Evolutionary conservation across 2,797 vertebrate genomes (phyloP), one percentile per base, ranked within the genome.

Genomic region (Delichon dasypus): DNA sequence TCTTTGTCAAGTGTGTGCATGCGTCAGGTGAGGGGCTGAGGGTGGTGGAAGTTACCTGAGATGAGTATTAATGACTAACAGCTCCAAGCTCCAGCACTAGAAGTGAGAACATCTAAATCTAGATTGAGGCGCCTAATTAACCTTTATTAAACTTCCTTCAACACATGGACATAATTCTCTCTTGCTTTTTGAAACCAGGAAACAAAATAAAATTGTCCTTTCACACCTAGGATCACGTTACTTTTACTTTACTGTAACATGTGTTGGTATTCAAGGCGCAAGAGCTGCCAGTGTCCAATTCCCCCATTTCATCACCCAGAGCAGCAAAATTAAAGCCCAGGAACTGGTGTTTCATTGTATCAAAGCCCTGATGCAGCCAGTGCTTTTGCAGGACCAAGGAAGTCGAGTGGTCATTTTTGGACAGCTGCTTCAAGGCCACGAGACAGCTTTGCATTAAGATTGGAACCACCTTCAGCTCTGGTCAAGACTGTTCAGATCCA

Each of bases 11-110:
- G 95, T 85, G 78, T 34, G n/a, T 94, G 74, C 34, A 85, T 90
- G 92, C 16, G 30, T 94, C 93, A 96, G 88, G 90, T 90, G 88
- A 95, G 88, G 95, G 95, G 80, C 77, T 92, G 83, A 90, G 95
- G 88, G 86, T 94, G 90, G 88, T 95, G 92, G 86, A 95, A 44
- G 64, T 95, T 96, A 93, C 95, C 92, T 94, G 96, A 96, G 93
- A 96, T 93, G 95, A 96, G 67, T 96, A 92, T 95, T 96, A 95
- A 96, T 96, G 94, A 96, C 92, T 96, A 96, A 96, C 86, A 95
- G 45, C 81, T 95, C 76, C 57, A 90, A 94, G 66, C 66, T 94
- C 53, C 78, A 85, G 67, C 77, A 67, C 38, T 47, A 85, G 71
- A 88, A 90, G 67, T 74, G 88, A 91, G 90, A 94, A 94, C 61